Conservation (phyloP, 1,140 invertebrate species). For the Mercenaria mercenaria region DNA sequence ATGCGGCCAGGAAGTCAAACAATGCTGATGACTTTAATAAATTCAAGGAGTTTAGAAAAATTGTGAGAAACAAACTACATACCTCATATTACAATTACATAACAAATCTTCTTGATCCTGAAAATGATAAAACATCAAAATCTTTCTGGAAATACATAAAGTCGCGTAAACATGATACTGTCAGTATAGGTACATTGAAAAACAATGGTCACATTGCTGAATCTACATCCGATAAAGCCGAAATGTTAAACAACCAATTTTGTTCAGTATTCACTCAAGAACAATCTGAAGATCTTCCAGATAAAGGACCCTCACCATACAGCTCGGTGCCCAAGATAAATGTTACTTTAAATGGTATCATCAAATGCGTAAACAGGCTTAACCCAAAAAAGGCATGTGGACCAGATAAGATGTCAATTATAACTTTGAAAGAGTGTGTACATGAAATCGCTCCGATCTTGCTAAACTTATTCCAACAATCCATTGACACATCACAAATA, state of each 20-base stretch:
- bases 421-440: not conserved
- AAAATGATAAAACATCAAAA: conserved; percentile 40
- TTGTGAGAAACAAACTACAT: not conserved
- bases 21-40: no score
- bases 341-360: not conserved
- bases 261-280: not conserved
- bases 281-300: not conserved
- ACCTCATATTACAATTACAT: no score
- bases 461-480: not conserved
- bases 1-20: no score
- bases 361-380: not conserved
- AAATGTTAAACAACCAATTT: not conserved
- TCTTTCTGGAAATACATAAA: conserved; percentile 51
- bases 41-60: no score
- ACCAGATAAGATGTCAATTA: not conserved
- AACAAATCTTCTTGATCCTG: conserved; percentile 37
- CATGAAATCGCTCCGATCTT: not conserved
- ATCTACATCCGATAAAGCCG: not conserved
- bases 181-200: not conserved
- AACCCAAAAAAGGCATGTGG: not conserved
- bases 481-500: not conserved
- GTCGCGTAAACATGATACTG: not conserved
- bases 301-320: conserved; percentile 2
- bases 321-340: not conserved
- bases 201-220: not conserved